phyloP scores from a whole-genome alignment of 92 coral and sea anemone genomes.

The Zoanthus sansibaricus region DNA sequence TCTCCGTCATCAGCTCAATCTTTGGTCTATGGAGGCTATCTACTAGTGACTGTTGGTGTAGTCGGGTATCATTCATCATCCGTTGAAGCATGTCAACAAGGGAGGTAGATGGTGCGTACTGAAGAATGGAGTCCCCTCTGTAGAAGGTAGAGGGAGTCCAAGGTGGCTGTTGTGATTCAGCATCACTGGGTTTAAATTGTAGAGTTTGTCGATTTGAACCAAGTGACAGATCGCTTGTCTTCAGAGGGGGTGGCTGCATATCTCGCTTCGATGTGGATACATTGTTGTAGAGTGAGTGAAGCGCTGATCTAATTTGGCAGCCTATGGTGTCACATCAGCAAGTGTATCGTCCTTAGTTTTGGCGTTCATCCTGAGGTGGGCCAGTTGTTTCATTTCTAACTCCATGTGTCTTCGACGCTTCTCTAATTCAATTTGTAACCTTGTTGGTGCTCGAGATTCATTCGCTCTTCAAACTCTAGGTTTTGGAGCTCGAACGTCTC shows the following conservation, averaged over 20 bases:
- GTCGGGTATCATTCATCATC: slow-evolving; percentile 25
- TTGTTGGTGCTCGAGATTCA: slow-evolving; percentile 49
- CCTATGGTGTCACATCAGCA: neutral
- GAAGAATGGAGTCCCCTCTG: slow-evolving; percentile 25
- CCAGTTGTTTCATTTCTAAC: slow-evolving; percentile 44
- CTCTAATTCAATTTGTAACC: slow-evolving; percentile 45
- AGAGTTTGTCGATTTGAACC: slow-evolving; percentile 1
- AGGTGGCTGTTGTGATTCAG: slow-evolving; percentile 38
- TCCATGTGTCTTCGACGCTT: slow-evolving; percentile 29
- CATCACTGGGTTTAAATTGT: slow-evolving; percentile 42
- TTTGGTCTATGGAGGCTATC: slow-evolving; percentile 57
- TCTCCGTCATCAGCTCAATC: slow-evolving; percentile 60
- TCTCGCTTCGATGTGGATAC: slow-evolving; percentile 48
- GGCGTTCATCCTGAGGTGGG: slow-evolving; percentile 54
- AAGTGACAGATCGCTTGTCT: slow-evolving; percentile 23
- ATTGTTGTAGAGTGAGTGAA: slow-evolving; percentile 60
- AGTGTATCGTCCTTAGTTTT: slow-evolving; percentile 24
- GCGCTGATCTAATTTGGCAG: slow-evolving; percentile 57
- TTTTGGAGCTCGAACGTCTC: slow-evolving; percentile 48
- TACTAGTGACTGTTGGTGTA: slow-evolving; percentile 59
- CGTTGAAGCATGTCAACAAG: slow-evolving; percentile 27
- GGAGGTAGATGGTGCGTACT: slow-evolving; percentile 44
- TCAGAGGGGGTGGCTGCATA: slow-evolving; percentile 60
- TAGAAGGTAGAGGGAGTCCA: slow-evolving; percentile 46
- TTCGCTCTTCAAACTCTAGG: slow-evolving; percentile 46